Conservation (phyloP, 2,113 vertebrate species). For the Nyctereutes procyonoides region DNA sequence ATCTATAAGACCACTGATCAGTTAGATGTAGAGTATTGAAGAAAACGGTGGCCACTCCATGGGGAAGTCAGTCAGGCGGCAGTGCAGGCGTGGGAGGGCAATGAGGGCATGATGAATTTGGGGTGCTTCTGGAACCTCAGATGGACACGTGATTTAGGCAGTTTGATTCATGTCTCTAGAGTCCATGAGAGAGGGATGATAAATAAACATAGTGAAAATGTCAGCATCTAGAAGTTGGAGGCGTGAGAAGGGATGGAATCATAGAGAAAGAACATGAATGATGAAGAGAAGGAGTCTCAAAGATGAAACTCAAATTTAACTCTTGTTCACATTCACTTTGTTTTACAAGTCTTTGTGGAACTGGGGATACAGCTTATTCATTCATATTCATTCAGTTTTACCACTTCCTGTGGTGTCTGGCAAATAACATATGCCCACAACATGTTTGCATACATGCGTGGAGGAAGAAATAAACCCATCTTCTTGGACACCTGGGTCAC, state of each 20-base stretch:
- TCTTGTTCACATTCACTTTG: neutral
- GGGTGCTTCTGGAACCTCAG: conserved; percentile 61
- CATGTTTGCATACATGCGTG: neutral
- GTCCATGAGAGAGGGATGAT: neutral
- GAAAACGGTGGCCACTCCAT: neutral
- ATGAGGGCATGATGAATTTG: neutral
- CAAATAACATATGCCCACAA: neutral
- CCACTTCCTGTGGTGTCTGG: neutral
- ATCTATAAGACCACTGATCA: neutral
- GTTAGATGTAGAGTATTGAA: neutral
- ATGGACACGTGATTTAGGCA: conserved; percentile 61
- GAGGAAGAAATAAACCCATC: neutral
- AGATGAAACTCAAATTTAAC: neutral
- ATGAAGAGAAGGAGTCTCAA: neutral
- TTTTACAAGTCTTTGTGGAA: neutral
- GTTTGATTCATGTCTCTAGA: conserved; percentile 59
- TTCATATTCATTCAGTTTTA: too few relatives aligned
- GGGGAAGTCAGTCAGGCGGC: neutral
- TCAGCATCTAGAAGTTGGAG: conserved; percentile 23
- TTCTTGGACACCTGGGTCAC: neutral
- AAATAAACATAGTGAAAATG: conserved; percentile 47
- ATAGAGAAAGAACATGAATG: neutral
- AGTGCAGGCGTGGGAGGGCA: neutral
- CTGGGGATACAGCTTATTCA: neutral
- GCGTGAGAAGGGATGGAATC: neutral